Percentiles rank a stretch among this genome's conserved stretches.
Evolutionary conservation across 2,888 invertebrate species (phyloP).

Genomic region (Epsilonema sp.): DNA sequence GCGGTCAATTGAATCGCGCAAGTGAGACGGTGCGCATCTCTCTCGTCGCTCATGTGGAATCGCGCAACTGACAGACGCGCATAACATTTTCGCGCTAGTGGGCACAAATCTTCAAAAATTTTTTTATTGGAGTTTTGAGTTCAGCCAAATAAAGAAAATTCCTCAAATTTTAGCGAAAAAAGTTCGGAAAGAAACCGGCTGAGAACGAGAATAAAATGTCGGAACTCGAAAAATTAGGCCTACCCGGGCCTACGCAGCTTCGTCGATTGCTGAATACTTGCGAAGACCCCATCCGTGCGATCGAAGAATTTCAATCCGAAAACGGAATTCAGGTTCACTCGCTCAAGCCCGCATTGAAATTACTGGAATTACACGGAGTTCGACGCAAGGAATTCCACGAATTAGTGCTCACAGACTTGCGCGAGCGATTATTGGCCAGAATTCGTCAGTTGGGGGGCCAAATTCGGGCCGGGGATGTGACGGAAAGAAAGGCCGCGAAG

Average conservation of each 20-base stretch:
- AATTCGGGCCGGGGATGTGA: not conserved
- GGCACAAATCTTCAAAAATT: too few species aligned
- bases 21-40: too few species aligned
- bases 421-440: not conserved
- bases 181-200: too few species aligned
- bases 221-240: conserved; percentile 40
- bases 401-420: conserved; percentile 33
- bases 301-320: conserved; percentile 78
- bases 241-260: conserved; percentile 65
- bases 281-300: conserved; percentile 83
- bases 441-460: too few species aligned
- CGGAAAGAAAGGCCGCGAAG: conserved; percentile 30
- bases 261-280: conserved; percentile 78
- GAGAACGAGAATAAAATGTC: too few species aligned
- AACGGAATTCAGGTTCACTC: conserved; percentile 67
- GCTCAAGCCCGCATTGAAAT: conserved; percentile 72
- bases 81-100: too few species aligned
- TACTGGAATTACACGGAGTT: conserved; percentile 84
- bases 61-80: too few species aligned
- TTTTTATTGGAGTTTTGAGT: too few species aligned
- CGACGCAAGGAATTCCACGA: conserved; percentile 79
- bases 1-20: too few species aligned
- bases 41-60: too few species aligned
- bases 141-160: too few species aligned
- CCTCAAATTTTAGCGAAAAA: too few species aligned